Base-by-base conservation (phyloP, 2,888 invertebrate species). In the Philereme transversata region DNA sequence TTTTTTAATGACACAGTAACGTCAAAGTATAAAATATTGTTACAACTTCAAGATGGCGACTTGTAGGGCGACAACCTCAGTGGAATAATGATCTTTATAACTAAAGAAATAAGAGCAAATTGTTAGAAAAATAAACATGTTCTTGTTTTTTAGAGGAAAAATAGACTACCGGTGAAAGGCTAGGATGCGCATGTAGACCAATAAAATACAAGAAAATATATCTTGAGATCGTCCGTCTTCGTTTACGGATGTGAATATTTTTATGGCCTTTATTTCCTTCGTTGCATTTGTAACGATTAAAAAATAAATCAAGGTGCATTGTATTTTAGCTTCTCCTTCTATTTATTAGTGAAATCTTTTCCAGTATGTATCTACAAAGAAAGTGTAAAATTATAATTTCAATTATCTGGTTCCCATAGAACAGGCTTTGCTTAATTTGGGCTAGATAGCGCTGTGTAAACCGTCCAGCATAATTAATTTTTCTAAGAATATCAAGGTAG, bases 151-250 rank as follows among this genome's bases (percentile, higher is more conserved):
- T 64, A 47, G 38, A 58, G 46, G 49, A 61, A 63, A 66, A 79
- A 74, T 73, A 72, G 57, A 74, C 22, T 22, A 22, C 67, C 76
- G 76, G 79, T 75, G 73, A 76, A 76, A 74, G 64, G 61, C 62
- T 63, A 68, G 77, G 75, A 71, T 71, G 68, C 65, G 65, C 71
- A 79, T 79, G 73, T 79, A 66, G 81, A 79, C 76, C 81, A 82
- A 81, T 69, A 69, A 69, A 67, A 79, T 76, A 68, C 76, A 57
- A 44, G 56, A 67, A 63, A 67, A 65, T 58, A 61, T 65, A 53
- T 53, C 54, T 46, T 53, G 51, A 73, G 72, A 74, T 75, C 67
- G 68, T 67, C 64, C 67, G 68, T 49, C 41, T 58, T 46, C 36
- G 36, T 33, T 40, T 7, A 36, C 45, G 22, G 44, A 52, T 52